Conservation (phyloP, 2,113 vertebrate genomes). For the Mirounga angustirostris region DNA sequence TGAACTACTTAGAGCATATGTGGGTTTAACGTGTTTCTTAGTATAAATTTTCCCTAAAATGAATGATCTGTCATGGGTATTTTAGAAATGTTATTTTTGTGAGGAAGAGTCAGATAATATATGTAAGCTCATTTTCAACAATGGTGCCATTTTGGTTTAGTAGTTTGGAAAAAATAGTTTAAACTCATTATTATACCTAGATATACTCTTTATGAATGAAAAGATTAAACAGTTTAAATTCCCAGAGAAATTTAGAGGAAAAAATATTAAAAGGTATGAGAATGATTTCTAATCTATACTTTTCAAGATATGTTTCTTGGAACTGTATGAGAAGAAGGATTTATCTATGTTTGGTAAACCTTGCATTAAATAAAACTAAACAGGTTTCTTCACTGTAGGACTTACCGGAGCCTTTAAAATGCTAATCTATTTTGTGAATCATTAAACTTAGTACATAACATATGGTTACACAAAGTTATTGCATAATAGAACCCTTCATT, state of each 20-base stretch:
- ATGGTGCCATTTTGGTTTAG: background rate
- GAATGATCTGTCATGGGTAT: background rate
- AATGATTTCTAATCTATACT: background rate
- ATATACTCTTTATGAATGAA: background rate
- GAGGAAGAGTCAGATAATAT: background rate
- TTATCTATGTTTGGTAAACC: background rate
- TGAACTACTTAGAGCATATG: background rate
- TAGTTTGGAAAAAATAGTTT: background rate
- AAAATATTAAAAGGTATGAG: background rate
- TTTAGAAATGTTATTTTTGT: background rate
- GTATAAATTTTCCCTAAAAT: background rate
- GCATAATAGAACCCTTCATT: background rate
- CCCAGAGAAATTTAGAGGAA: background rate
- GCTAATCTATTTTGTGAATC: background rate
- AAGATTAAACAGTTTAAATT: slow-evolving; percentile 7
- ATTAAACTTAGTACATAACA: background rate
- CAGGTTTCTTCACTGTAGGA: background rate
- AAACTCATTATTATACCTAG: background rate
- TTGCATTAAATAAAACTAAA: background rate
- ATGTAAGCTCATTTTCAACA: slow-evolving; percentile 1
- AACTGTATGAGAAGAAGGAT: background rate
- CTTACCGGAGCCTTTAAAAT: background rate
- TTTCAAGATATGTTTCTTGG: background rate
- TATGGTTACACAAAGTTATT: background rate
- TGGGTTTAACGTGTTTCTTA: background rate